Conservation (phyloP, 2,797 vertebrate species). For the Menidia menidia region DNA sequence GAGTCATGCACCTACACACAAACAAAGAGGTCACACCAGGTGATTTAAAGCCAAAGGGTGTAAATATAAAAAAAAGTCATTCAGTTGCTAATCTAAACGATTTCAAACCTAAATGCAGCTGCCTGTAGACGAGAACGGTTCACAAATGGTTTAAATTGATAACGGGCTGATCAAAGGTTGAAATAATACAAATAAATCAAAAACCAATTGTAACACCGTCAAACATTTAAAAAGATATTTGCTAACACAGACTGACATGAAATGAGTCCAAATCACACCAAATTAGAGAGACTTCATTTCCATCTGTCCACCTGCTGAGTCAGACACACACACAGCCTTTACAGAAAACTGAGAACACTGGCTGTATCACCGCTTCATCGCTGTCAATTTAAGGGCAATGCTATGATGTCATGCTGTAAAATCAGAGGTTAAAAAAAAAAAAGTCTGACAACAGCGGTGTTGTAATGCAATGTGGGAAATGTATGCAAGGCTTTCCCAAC, state of each 20-base stretch:
- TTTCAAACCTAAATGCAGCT: too few species aligned
- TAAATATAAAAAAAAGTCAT: too few species aligned
- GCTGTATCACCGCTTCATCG: background rate
- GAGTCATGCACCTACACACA: background rate
- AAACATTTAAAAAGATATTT: background rate
- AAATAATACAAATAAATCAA: background rate
- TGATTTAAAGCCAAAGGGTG: too few species aligned
- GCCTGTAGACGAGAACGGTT: background rate
- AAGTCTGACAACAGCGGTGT: background rate
- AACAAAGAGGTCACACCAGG: background rate
- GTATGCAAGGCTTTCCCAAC: background rate
- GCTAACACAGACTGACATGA: background rate
- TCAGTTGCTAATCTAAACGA: too few species aligned
- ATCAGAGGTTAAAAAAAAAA: background rate
- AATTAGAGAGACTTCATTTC: background rate
- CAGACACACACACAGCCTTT: background rate
- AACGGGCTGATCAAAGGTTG: background rate
- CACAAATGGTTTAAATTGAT: background rate
- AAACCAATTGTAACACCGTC: background rate
- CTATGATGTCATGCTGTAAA: background rate
- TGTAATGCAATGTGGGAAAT: background rate
- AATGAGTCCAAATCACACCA: background rate
- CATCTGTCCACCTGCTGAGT: background rate
- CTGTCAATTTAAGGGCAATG: background rate
- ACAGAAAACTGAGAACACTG: background rate